Base-by-base conservation (phyloP, 2,888 invertebrate genomes). In the Amaurobius ferox region DNA sequence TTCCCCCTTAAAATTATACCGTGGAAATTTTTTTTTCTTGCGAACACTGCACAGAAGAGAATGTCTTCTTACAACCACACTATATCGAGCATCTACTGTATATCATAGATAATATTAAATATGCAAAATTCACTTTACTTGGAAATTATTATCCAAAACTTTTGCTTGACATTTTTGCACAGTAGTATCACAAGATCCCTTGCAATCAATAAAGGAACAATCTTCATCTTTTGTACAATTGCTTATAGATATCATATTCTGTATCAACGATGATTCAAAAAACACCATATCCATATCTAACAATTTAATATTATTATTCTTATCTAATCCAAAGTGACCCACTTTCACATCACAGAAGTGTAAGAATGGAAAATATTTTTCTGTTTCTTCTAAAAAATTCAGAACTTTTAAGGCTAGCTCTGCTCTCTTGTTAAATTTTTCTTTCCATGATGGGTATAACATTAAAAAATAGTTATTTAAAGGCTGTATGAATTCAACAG, bases 261-360 rank as follows among this genome's bases (percentile, higher is more conserved):
- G 85, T 19, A 80, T 71, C 73, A 91, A 79, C 16, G 89, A 91
- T 7, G 93, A 92, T 76, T 92, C 91, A 19, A 94, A 94, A 89
- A 94, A 93, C 2, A 94, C 93, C 1, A 93, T 93, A 89, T 94
- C 94, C 28, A 94, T 91, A 91, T 95, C 94, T 35, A 95, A 91
- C 88, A 94, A 93, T 91, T 94, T 90, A 11, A 91, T 89, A 5
- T 87, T 80, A 19, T 90, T 90, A 61, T 90, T 89, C 0, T 74
- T 78, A 55, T 93, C 92, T 0, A 94, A 90, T 0, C 94, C 95
- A 91, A 95, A 95, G 90, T 95, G 94, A 86, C 93, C 93, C 86
- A 94, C 91, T 91, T 94, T 94, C 0, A 95, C 92, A 91, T 95
- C 94, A 91, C 95, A 95, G 29, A 95, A 91, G 89, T 94, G 93